A percentile compares a stretch with the other conserved stretches of the same genome.
phyloP scores from a whole-genome alignment of 2,113 vertebrate species.

The Crotalus viridis region DNA sequence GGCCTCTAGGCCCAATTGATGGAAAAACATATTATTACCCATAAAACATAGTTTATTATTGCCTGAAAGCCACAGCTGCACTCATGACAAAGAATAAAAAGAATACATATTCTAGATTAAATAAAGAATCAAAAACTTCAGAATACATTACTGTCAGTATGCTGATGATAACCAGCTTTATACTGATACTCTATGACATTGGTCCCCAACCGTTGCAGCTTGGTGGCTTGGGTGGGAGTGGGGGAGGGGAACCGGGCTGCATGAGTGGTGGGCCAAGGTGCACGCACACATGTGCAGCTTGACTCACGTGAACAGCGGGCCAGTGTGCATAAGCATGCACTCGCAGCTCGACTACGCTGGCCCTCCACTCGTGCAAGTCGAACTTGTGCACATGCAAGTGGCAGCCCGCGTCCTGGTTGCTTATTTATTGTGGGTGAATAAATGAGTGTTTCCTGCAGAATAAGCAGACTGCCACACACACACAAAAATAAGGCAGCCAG shows the following conservation, averaged over 20 bases:
- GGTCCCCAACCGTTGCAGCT: not conserved
- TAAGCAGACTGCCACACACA: not conserved
- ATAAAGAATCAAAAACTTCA: not conserved
- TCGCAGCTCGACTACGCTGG: not conserved
- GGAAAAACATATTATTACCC: not conserved
- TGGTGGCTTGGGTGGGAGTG: not conserved
- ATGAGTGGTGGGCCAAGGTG: not conserved
- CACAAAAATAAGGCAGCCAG: not conserved
- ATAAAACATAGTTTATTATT: not conserved
- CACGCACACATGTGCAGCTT: not conserved
- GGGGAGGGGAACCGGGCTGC: not conserved
- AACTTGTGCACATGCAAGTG: not conserved
- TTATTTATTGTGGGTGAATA: not conserved
- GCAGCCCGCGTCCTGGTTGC: fast-evolving
- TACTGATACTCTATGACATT: not conserved
- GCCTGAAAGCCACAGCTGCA: not conserved
- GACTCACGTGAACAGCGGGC: not conserved
- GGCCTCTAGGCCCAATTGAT: not conserved
- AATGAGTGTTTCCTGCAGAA: not conserved
- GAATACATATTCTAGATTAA: too few relatives aligned
- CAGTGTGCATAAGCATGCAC: not conserved
- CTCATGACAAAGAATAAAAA: not conserved
- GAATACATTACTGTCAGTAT: not conserved
- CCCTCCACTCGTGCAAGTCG: fast-evolving
- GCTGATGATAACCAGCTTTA: not conserved